These are phyloP conservation scores for Clunio marinus DNA, from an alignment of 2,888 invertebrate genomes.

Conservation along the genomic window DNA sequence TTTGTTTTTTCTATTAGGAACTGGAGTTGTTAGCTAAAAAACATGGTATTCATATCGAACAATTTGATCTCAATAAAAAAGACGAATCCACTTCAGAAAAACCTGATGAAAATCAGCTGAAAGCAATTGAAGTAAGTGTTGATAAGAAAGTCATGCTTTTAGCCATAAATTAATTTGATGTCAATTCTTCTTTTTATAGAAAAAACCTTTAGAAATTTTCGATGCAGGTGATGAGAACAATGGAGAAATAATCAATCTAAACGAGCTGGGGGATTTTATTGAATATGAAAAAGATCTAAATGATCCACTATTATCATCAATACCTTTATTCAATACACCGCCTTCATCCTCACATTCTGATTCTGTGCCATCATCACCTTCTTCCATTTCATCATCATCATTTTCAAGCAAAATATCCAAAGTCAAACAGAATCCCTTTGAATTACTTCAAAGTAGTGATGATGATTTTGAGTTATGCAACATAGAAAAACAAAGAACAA, in stretches of 20 bases:
- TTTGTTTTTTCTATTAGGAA: slow-evolving; percentile 55
- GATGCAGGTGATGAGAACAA: slow-evolving; percentile 53
- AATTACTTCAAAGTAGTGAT: slow-evolving; percentile 7
- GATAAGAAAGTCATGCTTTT: background rate
- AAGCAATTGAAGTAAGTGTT: slow-evolving; percentile 21
- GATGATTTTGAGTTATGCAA: slow-evolving; percentile 10
- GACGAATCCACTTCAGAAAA: slow-evolving; percentile 2
- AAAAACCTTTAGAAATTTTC: slow-evolving; percentile 26
- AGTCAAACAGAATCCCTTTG: background rate
- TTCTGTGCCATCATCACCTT: slow-evolving; percentile 32
- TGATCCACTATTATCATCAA: slow-evolving; percentile 55
- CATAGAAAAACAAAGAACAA: background rate
- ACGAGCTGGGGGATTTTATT: slow-evolving; percentile 58
- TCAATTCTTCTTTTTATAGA: background rate
- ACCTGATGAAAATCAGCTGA: slow-evolving; percentile 27
- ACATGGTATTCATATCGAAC: slow-evolving; percentile 28
- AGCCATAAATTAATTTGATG: background rate
- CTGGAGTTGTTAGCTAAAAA: slow-evolving; percentile 68
- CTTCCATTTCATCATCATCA: slow-evolving; percentile 14
- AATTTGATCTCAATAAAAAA: slow-evolving; percentile 31
- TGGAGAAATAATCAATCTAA: slow-evolving; percentile 53
- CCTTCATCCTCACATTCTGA: slow-evolving; percentile 25
- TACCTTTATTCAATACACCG: slow-evolving; percentile 28
- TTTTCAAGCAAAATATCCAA: slow-evolving; percentile 16
- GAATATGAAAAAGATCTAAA: slow-evolving; percentile 55